Evolutionary conservation across 2,113 vertebrate species (phyloP).

Genomic region (Bucco capensis): DNA sequence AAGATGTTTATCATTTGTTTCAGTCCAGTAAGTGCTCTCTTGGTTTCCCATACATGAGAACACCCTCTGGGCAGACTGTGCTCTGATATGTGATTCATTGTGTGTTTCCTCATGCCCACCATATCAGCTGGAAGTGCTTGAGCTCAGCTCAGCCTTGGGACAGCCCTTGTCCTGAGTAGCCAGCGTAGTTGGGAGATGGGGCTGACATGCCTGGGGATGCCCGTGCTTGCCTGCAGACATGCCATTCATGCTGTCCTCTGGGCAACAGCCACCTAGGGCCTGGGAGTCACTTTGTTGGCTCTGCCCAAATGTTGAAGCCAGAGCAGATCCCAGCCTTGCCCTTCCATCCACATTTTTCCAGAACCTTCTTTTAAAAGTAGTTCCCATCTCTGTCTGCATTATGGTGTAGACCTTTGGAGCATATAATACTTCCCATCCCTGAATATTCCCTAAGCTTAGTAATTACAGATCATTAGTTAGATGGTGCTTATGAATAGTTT

Average conservation of each 20-base stretch:
- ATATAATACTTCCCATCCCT: not conserved
- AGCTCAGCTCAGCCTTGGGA: not conserved
- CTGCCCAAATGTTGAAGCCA: not conserved
- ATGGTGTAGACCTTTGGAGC: not conserved
- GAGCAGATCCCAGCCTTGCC: not conserved
- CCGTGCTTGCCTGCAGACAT: not conserved
- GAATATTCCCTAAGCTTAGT: slow-evolving; percentile 15
- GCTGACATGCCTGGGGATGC: not conserved
- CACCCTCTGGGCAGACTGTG: not conserved
- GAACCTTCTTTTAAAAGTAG: not conserved
- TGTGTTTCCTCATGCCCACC: not conserved
- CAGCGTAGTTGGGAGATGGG: not conserved
- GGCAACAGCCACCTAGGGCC: not conserved
- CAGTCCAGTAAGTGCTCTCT: slow-evolving; percentile 15
- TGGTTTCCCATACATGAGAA: not conserved
- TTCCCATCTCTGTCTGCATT: not conserved
- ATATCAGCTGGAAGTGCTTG: not conserved
- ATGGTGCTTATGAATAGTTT: slow-evolving; percentile 49
- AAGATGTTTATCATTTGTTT: slow-evolving; percentile 50
- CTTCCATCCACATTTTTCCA: not conserved
- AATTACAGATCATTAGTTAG: slow-evolving; percentile 25
- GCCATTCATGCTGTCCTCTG: not conserved
- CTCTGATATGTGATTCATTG: accelerated
- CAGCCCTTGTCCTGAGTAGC: not conserved
- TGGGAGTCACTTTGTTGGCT: not conserved